Base-by-base conservation (phyloP, 2,113 vertebrate species). In the Pao palembangensis region DNA sequence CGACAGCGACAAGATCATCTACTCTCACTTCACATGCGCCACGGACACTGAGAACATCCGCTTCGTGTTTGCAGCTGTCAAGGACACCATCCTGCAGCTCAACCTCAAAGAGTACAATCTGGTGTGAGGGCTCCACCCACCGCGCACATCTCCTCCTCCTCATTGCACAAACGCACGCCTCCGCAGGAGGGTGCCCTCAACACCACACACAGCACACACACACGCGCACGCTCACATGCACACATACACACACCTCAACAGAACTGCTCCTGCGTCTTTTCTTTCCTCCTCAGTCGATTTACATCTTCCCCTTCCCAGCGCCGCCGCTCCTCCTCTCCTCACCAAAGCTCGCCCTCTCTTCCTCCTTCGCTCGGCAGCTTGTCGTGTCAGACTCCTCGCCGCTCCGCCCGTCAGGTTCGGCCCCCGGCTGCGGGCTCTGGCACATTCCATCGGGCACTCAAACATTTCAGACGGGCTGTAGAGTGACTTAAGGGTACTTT, bases 11-110 rank as follows among this genome's bases (percentile, higher is more conserved):
- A 99, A 99, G 91, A 99, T 99, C 91, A 99, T 99, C 93, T 99
- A 99, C 91, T 99, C 97, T 5, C 97, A 99, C 92, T 99, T 99
- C 93, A 99, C 97, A 6, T 99, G 97, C 67, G 97, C 97, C 88
- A 99, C 97, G 57, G 97, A 99, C 92, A 99, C 97, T 16, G 96
- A 99, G 91, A 99, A 98, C 90, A 98, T 98, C 93, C 96, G 96
- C 78, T 98, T 98, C 53, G 96, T 99, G 85, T 98, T 98, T 61
- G 97, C 96, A 2, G 96, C 97, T 1, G 96, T 98, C 84, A 99
- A 99, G 88, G 96, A 98, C 94, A 99, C 97, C 91, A 99, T 99
- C 93, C 92, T 99, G 80, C 97, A 99, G 93, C 96, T 98, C 82
- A 99, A 98, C 82, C 93, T 99, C 81, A 98, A 99, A 91, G 97